These are phyloP conservation scores for Yponomeuta sedellus DNA, from an alignment of 2,888 invertebrate genomes.

Conservation along the genomic window DNA sequence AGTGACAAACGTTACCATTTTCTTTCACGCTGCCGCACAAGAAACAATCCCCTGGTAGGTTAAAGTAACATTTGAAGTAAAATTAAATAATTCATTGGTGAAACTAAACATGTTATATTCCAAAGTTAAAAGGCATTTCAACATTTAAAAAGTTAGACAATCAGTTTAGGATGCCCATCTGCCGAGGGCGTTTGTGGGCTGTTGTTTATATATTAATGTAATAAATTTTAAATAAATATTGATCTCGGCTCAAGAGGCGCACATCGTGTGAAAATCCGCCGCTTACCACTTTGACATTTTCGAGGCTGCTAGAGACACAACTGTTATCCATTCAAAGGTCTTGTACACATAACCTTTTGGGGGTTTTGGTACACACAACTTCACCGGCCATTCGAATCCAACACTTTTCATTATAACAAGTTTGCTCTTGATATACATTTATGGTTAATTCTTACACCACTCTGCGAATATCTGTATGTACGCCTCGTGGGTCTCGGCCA, in stretches of 20 bases:
- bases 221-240: background rate
- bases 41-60: constrained; percentile 16
- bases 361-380: no score
- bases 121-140: constrained; percentile 13
- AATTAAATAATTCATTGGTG: background rate
- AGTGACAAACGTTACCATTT: background rate
- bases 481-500: no score
- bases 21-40: background rate
- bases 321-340: no score
- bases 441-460: no score
- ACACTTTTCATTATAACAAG: no score
- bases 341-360: no score
- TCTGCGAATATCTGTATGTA: no score
- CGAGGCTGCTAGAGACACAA: no score
- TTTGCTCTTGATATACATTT: no score
- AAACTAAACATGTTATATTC: background rate
- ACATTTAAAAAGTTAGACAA: background rate
- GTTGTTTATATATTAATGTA: constrained; percentile 53
- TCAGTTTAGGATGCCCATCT: constrained; percentile 32
- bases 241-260: background rate
- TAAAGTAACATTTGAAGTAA: background rate
- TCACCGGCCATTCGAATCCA: no score
- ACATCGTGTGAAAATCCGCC: background rate
- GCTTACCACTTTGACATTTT: no score
- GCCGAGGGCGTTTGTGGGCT: constrained; percentile 43